phyloP scores from a whole-genome alignment of 2,888 invertebrate genomes.

The Coleophora deauratella region DNA sequence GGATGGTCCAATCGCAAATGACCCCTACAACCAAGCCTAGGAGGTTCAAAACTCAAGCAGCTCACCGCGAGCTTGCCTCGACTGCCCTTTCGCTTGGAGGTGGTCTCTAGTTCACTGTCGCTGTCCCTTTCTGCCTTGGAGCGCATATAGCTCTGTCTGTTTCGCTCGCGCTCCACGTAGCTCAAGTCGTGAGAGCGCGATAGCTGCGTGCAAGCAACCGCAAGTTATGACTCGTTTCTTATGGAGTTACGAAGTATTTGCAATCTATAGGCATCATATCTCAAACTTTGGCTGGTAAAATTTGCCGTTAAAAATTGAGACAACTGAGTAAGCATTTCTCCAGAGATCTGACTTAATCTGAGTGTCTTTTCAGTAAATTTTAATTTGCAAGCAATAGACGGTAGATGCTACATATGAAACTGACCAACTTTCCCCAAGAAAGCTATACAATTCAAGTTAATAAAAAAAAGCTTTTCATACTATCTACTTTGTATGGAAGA shows the following conservation, averaged over 20 bases:
- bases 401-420: too few species aligned
- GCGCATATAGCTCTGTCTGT: slow-evolving; percentile 69
- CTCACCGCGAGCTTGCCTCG: slow-evolving; percentile 83
- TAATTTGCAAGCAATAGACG: too few species aligned
- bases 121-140: slow-evolving; percentile 79
- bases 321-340: too few species aligned
- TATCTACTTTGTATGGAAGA: too few species aligned
- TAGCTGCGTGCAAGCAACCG: slow-evolving; percentile 64
- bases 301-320: too few species aligned
- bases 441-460: too few species aligned
- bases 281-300: too few species aligned
- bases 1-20: slow-evolving; percentile 7
- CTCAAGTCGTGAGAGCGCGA: slow-evolving; percentile 64
- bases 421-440: too few species aligned
- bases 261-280: too few species aligned
- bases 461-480: too few species aligned
- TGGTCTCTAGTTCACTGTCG: slow-evolving; percentile 88
- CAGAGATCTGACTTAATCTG: too few species aligned
- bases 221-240: slow-evolving; percentile 12
- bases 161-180: slow-evolving; percentile 68
- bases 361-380: too few species aligned
- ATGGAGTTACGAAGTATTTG: background rate
- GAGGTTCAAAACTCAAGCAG: slow-evolving; percentile 47
- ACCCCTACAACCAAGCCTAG: slow-evolving; percentile 39
- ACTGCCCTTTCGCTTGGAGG: slow-evolving; percentile 70